A percentile compares a stretch with the other conserved stretches of the same genome.
These are phyloP conservation scores for Spilogale gracilis DNA, from an alignment of 2,113 vertebrate genomes.

Conservation along the genomic window DNA sequence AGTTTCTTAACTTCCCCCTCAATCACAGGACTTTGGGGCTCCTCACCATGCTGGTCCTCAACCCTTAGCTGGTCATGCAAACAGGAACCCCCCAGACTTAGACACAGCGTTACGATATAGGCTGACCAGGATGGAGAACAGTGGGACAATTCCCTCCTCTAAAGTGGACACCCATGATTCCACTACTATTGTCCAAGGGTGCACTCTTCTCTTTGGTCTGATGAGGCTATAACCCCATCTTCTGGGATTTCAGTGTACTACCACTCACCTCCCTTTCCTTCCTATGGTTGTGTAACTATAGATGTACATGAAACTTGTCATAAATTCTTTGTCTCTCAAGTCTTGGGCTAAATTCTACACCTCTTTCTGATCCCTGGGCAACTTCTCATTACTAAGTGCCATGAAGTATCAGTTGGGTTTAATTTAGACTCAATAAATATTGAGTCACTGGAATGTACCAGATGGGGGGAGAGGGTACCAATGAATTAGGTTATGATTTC, in stretches of 20 bases:
- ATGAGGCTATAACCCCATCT: slow-evolving; percentile 57
- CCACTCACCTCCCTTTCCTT: slow-evolving; percentile 24
- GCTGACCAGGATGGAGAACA: neutral
- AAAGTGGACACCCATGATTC: neutral
- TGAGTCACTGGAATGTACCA: neutral
- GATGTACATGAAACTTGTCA: neutral
- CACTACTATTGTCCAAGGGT: neutral
- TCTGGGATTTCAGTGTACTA: slow-evolving; percentile 50
- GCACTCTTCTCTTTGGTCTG: neutral
- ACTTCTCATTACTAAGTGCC: neutral
- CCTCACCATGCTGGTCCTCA: neutral
- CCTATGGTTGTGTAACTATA: neutral
- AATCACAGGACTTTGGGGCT: neutral
- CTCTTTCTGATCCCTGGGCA: neutral
- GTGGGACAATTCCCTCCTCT: neutral
- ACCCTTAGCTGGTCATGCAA: neutral
- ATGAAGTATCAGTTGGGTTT: neutral
- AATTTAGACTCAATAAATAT: neutral
- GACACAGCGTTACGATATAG: neutral
- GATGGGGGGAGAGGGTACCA: neutral
- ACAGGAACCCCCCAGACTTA: neutral
- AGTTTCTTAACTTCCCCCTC: neutral
- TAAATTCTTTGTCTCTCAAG: neutral
- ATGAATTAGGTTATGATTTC: neutral
- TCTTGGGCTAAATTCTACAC: neutral